Evolutionary conservation across 2,113 vertebrate genomes (phyloP), one percentile per base, ranked within the genome.

Genomic region (Sinocyclocheilus grahami): DNA sequence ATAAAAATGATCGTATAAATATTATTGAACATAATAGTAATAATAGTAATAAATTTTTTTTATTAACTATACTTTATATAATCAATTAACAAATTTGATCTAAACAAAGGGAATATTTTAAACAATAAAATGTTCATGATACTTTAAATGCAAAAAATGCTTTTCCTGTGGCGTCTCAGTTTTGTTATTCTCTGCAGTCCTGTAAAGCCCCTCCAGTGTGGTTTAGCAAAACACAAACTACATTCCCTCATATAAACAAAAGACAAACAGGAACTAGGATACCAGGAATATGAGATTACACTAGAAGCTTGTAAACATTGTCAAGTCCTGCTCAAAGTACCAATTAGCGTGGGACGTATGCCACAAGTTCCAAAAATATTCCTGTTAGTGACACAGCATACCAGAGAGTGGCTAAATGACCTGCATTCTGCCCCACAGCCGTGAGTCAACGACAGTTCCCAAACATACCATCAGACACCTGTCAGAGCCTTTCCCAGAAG

Each of bases 401-500:
- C 53, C 79, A 86, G 39, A 83, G 77, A 71, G 51, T 5, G 51
- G 14, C 13, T 53, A 53, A 53, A 53, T 53, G 4, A 16, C 51
- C 51, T 16, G 63, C 77, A 87, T 87, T 89, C 88, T 91, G 87
- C 90, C 88, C 78, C 78, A 81, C 58, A 75, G 27, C 79, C 7
- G n/a, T n/a, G n/a, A n/a, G n/a, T n/a, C n/a, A n/a, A n/a, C n/a
- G n/a, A 53, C 51, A 5, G 51, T 16, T 53, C 51, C 90, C 88
- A 93, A 91, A 87, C 90, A 89, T 88, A 86, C 87, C 77, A 78
- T 58, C 90, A 91, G 88, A 91, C 92, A 90, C 89, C 88, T 46
- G 51, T 87, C 90, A 89, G 90, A 90, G 27, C 76, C 83, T 89
- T 90, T 86, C 86, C 86, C 86, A 18, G 8, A 63, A 86, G 81